Evolutionary conservation across 1,140 invertebrate genomes (phyloP).

Genomic region (Daktulosphaira vitifoliae): DNA sequence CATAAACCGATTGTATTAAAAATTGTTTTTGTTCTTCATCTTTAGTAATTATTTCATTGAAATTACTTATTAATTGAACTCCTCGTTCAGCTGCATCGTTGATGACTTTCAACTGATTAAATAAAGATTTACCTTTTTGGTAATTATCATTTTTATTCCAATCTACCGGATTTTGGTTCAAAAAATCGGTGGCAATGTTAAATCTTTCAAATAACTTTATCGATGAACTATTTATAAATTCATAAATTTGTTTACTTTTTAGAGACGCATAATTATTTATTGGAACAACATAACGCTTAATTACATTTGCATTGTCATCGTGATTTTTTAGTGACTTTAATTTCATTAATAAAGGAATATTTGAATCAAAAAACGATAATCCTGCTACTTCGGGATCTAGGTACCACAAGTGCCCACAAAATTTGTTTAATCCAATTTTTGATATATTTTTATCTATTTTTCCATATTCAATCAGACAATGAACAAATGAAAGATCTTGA

Average conservation of each 20-base stretch:
- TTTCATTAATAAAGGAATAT: neutral
- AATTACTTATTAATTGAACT: slow-evolving; percentile 29
- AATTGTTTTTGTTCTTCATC: slow-evolving; percentile 35
- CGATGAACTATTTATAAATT: neutral
- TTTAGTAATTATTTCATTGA: slow-evolving; percentile 28
- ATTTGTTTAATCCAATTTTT: slow-evolving; percentile 34
- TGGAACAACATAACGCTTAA: neutral
- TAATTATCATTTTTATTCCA: slow-evolving; percentile 20
- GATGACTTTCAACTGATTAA: slow-evolving; percentile 34
- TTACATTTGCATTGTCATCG: neutral
- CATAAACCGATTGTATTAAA: slow-evolving; percentile 9
- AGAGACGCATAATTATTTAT: neutral
- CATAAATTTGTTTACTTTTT: slow-evolving; percentile 2
- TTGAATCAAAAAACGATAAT: neutral
- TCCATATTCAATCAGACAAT: slow-evolving; percentile 24
- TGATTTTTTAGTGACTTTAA: neutral
- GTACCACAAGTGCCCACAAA: slow-evolving; percentile 21
- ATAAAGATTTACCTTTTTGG: slow-evolving; percentile 28
- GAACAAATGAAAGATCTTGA: slow-evolving; percentile 34
- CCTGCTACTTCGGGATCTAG: neutral
- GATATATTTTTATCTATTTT: slow-evolving; percentile 32
- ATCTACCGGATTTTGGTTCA: neutral
- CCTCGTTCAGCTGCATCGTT: slow-evolving; percentile 34
- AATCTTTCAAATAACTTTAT: neutral
- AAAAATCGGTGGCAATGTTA: slow-evolving; percentile 3